phyloP scores from a whole-genome alignment of 1,140 invertebrate genomes.

The Platorchestia sp. region DNA sequence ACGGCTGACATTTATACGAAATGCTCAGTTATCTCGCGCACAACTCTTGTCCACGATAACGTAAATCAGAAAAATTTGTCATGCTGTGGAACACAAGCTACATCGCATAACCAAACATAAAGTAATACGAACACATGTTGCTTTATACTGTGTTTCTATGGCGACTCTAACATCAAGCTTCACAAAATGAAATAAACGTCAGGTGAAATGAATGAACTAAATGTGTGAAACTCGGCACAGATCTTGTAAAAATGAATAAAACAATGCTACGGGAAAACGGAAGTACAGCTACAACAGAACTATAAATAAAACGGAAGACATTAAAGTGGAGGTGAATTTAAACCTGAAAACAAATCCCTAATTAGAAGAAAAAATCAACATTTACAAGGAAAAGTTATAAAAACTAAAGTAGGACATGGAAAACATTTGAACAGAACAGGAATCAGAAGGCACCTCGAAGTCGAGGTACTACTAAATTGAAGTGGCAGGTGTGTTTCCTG shows the following conservation, averaged over 20 bases:
- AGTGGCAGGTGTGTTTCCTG: not conserved
- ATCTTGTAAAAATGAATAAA: not conserved
- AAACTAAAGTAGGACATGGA: not conserved
- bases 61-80: not conserved
- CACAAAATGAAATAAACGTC: not conserved
- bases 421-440: not conserved
- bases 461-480: not conserved
- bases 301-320: not conserved
- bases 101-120: not conserved
- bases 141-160: not conserved
- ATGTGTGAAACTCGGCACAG: not conserved
- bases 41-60: not conserved
- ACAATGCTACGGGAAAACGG: not conserved
- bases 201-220: not conserved
- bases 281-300: not conserved
- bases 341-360: not conserved
- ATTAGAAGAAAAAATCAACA: not conserved
- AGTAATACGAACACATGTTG: not conserved
- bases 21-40: not conserved
- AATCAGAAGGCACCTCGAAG: not conserved
- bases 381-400: not conserved
- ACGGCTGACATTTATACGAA: not conserved
- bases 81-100: not conserved
- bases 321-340: not conserved
- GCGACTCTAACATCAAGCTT: not conserved